Conservation (phyloP, 2,888 invertebrate genomes). For the Drosophila atripex region DNA sequence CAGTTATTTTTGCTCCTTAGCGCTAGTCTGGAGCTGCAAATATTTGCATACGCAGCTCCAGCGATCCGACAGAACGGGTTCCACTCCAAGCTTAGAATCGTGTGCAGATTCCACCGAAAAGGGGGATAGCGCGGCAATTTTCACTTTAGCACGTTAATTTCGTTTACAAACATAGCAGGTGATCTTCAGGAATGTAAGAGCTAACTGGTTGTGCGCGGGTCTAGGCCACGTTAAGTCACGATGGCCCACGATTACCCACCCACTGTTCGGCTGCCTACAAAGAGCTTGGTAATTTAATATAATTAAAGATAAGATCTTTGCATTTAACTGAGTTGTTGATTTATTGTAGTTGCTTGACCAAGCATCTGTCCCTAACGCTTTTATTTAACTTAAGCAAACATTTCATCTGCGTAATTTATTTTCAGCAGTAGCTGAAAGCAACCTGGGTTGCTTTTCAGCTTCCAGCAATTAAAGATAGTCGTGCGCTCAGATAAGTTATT, state of each 20-base stretch:
- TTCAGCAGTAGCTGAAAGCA: not conserved
- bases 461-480: slow-evolving; percentile 35
- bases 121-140: slow-evolving; percentile 46
- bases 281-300: not conserved
- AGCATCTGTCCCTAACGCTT: not conserved
- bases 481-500: slow-evolving; percentile 25
- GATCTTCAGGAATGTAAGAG: slow-evolving; percentile 48
- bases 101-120: not conserved
- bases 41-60: slow-evolving; percentile 64
- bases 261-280: slow-evolving; percentile 11
- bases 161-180: slow-evolving; percentile 56
- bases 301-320: not conserved
- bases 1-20: slow-evolving; percentile 19
- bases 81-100: slow-evolving; percentile 6
- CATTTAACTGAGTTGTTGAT: not conserved
- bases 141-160: slow-evolving; percentile 73
- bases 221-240: slow-evolving; percentile 48
- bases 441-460: not conserved
- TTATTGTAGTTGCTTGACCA: slow-evolving; percentile 7
- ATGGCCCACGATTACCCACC: slow-evolving; percentile 32
- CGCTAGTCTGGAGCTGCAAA: slow-evolving; percentile 54
- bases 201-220: slow-evolving; percentile 36
- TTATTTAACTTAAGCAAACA: not conserved
- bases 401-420: not conserved
- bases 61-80: slow-evolving; percentile 61